Conservation (phyloP, 2,888 invertebrate genomes). For the Habrosyne pyritoides region DNA sequence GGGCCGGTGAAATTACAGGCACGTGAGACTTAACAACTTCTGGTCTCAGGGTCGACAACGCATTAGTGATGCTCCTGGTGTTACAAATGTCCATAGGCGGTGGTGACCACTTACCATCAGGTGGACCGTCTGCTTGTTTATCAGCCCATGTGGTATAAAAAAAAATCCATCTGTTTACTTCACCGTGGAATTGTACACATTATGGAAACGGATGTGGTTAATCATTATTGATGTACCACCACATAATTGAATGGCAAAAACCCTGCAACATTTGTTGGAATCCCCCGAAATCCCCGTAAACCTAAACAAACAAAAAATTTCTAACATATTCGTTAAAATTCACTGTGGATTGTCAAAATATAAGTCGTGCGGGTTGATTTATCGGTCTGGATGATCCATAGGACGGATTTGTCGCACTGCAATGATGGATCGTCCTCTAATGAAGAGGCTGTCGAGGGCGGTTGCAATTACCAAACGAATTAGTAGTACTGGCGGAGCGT, state of each 20-base stretch:
- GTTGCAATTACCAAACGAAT: constrained; percentile 33
- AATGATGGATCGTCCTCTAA: constrained; percentile 34
- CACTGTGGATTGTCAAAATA: constrained; percentile 1
- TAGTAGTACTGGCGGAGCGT: constrained; percentile 13
- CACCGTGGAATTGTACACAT: too few species aligned
- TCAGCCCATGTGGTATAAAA: too few species aligned
- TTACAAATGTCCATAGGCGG: too few species aligned
- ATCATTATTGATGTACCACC: too few species aligned
- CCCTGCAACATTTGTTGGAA: background rate
- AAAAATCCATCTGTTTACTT: too few species aligned
- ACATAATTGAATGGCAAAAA: background rate
- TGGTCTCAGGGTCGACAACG: too few species aligned
- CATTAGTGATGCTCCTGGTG: too few species aligned
- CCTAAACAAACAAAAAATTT: background rate
- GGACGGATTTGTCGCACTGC: constrained; percentile 14
- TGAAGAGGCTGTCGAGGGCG: constrained; percentile 37
- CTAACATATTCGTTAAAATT: background rate
- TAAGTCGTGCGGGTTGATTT: constrained; percentile 4
- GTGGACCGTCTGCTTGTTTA: too few species aligned
- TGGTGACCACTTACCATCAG: too few species aligned
- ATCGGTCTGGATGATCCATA: constrained; percentile 1
- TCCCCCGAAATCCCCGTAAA: background rate
- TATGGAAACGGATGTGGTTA: too few species aligned
- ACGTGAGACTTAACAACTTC: too few species aligned
- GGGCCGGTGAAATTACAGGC: too few species aligned